phyloP scores from a whole-genome alignment of 2,113 vertebrate species.

The Ophiodon elongatus region DNA sequence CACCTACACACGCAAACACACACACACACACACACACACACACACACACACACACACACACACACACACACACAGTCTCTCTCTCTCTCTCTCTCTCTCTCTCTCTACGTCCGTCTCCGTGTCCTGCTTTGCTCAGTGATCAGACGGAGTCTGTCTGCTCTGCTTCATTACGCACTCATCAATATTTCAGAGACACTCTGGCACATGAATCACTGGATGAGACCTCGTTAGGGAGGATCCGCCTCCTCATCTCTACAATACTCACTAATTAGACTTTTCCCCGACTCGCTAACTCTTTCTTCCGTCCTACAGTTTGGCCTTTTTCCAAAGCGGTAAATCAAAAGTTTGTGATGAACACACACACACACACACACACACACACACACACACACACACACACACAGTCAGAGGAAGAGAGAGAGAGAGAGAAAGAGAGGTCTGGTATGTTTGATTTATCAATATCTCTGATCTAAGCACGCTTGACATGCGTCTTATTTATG shows the following conservation, averaged over 20 bases:
- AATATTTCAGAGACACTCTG: slow-evolving; percentile 67
- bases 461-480: neutral
- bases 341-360: slow-evolving; percentile 43
- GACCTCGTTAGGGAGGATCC: slow-evolving; percentile 54
- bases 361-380: neutral
- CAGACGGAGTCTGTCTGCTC: slow-evolving; percentile 61
- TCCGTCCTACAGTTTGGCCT: slow-evolving; percentile 20
- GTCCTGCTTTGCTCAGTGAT: slow-evolving; percentile 12
- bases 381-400: neutral
- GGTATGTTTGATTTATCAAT: neutral
- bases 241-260: slow-evolving; percentile 45
- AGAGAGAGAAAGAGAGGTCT: neutral
- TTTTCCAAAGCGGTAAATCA: slow-evolving; percentile 50
- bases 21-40: neutral
- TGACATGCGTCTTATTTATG: neutral
- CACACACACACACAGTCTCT: neutral
- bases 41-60: neutral
- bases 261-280: slow-evolving; percentile 56
- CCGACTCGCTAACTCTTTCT: slow-evolving; percentile 20
- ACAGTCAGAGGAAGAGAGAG: neutral
- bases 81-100: too few species aligned
- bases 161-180: slow-evolving; percentile 66
- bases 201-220: slow-evolving; percentile 65
- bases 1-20: neutral
- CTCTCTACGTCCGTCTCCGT: neutral